A percentile compares a stretch with the other conserved stretches of the same genome.
phyloP scores from a whole-genome alignment of 2,888 invertebrate genomes.

The Aethes cnicana region DNA sequence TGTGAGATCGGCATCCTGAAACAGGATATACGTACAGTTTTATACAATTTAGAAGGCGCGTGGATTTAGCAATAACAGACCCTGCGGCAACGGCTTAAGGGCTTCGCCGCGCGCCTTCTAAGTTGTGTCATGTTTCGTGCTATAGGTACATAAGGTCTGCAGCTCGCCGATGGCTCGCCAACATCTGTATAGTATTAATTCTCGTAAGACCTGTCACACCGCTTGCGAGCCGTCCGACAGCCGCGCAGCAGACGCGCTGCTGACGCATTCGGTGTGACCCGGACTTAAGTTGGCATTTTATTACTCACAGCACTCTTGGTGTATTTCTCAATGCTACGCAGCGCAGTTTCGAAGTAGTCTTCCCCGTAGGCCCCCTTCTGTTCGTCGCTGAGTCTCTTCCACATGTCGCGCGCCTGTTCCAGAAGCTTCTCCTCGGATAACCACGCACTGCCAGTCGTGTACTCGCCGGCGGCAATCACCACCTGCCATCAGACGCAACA shows the following conservation, averaged over 20 bases:
- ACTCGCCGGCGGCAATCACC: conserved; percentile 92
- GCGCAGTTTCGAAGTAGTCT: conserved; percentile 91
- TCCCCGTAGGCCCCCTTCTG: conserved; percentile 90
- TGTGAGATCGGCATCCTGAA: conserved; percentile 88
- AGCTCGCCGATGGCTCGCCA: no score
- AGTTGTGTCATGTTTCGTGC: neutral
- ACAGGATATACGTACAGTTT: no score
- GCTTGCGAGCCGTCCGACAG: no score
- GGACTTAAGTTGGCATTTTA: neutral
- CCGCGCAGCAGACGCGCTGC: no score
- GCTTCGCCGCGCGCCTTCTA: no score
- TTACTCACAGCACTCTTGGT: conserved; percentile 85
- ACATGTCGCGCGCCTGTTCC: conserved; percentile 91
- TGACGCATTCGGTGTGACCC: no score
- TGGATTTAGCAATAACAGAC: no score
- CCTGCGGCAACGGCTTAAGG: no score
- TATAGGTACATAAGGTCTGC: neutral
- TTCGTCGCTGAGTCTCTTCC: conserved; percentile 90
- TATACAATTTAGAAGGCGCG: no score
- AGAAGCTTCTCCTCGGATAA: conserved; percentile 85
- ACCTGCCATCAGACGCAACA: conserved; percentile 61
- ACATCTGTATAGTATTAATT: no score
- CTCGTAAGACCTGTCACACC: no score
- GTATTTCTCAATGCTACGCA: conserved; percentile 90
- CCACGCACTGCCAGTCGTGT: conserved; percentile 91